Conservation (phyloP, 2,113 vertebrate genomes). For the Rafetus swinhoei region DNA sequence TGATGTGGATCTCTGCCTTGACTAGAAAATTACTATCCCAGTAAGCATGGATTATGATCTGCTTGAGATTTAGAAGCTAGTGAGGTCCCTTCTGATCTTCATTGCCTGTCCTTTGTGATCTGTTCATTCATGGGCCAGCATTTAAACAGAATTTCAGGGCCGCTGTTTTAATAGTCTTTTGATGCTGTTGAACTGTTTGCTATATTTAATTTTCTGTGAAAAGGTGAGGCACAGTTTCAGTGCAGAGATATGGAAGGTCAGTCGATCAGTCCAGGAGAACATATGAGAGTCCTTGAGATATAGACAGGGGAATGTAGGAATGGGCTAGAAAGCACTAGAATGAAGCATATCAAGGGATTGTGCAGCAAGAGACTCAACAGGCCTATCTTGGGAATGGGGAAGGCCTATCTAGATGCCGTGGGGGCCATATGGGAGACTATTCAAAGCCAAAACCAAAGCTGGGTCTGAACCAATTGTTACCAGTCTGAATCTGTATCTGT, state of each 20-base stretch:
- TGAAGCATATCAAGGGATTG: accelerated
- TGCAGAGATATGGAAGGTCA: neutral
- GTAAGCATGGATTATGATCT: too few species aligned
- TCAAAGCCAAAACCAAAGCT: neutral
- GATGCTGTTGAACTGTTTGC: neutral
- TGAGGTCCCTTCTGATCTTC: neutral
- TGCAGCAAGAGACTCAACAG: neutral
- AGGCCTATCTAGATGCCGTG: accelerated
- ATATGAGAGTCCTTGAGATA: neutral
- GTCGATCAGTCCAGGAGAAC: neutral
- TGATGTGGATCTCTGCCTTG: too few species aligned
- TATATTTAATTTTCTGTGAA: neutral
- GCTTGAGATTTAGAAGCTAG: neutral
- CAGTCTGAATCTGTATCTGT: neutral
- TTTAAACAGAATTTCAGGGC: too few species aligned
- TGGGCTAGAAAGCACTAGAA: neutral
- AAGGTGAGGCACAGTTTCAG: neutral
- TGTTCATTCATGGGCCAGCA: too few species aligned
- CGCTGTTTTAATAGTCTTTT: neutral
- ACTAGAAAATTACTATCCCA: too few species aligned
- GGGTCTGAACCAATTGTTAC: neutral
- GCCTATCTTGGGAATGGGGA: neutral
- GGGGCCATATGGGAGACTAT: neutral
- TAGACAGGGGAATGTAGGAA: neutral
- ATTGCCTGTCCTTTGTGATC: neutral